A percentile compares a stretch with the other conserved stretches of the same genome.
These are phyloP conservation scores for Anguilla anguilla DNA, from an alignment of 2,797 vertebrate species.

Conservation along the genomic window DNA sequence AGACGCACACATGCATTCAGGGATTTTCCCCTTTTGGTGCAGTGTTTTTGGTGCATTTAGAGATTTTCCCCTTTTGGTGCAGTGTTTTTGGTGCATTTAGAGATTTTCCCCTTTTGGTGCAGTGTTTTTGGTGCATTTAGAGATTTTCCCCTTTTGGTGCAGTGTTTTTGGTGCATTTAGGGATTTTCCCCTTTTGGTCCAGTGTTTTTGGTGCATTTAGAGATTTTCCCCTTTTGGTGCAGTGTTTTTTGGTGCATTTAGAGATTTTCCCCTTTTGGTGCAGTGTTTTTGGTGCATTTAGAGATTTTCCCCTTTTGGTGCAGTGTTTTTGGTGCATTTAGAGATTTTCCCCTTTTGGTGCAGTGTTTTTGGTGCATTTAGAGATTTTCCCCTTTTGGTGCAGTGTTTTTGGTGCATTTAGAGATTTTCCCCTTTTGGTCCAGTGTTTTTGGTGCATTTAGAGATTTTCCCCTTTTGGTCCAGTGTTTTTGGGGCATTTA, in stretches of 20 bases:
- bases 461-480: conserved; percentile 34
- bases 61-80: too few relatives aligned
- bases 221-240: too few relatives aligned
- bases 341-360: conserved; percentile 33
- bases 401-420: conserved; percentile 72
- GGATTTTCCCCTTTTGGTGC: too few relatives aligned
- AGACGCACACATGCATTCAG: not conserved
- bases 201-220: too few relatives aligned
- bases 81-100: too few relatives aligned
- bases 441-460: conserved; percentile 72
- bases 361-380: conserved; percentile 72
- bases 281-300: conserved; percentile 72
- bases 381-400: conserved; percentile 34
- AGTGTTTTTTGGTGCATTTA: conserved; percentile 54
- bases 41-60: too few relatives aligned
- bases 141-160: too few relatives aligned
- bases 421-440: conserved; percentile 34
- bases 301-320: conserved; percentile 34
- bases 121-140: too few relatives aligned
- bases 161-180: too few relatives aligned
- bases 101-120: too few relatives aligned
- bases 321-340: conserved; percentile 72
- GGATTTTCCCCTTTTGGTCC: too few relatives aligned
- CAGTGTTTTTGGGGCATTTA: conserved; percentile 72
- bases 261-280: conserved; percentile 34